phyloP scores from a whole-genome alignment of 2,113 vertebrate genomes.

The chimpanzee (Pan troglodytes) region DNA sequence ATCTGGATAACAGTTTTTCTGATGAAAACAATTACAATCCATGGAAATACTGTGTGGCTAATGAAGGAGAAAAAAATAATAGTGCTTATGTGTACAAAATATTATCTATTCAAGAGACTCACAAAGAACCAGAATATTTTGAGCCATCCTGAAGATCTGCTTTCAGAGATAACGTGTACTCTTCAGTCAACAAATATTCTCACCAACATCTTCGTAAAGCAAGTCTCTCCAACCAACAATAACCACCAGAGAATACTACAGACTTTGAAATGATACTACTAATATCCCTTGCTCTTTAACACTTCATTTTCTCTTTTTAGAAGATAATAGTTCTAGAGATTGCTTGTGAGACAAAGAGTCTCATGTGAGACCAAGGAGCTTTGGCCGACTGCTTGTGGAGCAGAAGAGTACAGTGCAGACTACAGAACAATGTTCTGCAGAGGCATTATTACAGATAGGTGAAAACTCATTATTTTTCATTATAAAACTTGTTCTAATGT shows the following conservation, averaged over 20 bases:
- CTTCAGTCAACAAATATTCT: not conserved
- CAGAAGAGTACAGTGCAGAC: fast-evolving
- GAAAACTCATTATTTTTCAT: not conserved
- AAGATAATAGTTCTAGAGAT: not conserved
- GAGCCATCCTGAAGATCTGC: not conserved
- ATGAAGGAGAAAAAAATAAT: not conserved
- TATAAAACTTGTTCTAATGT: no score
- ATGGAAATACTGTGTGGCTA: not conserved
- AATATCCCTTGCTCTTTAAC: not conserved
- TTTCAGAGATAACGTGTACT: not conserved
- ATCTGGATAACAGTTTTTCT: not conserved
- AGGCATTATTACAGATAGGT: fast-evolving
- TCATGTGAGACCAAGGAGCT: fast-evolving
- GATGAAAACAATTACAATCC: not conserved
- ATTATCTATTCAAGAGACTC: not conserved
- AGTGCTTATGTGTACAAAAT: not conserved
- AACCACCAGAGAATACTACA: no score
- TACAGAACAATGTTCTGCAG: fast-evolving
- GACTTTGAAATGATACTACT: no score
- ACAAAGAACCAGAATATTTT: not conserved
- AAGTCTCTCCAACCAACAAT: not conserved
- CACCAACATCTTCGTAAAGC: not conserved
- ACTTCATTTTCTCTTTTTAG: not conserved
- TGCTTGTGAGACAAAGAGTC: no score
- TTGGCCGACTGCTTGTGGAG: fast-evolving